These are phyloP conservation scores for Cichladusa arquata DNA, from an alignment of 2,113 vertebrate genomes.

Conservation along the genomic window DNA sequence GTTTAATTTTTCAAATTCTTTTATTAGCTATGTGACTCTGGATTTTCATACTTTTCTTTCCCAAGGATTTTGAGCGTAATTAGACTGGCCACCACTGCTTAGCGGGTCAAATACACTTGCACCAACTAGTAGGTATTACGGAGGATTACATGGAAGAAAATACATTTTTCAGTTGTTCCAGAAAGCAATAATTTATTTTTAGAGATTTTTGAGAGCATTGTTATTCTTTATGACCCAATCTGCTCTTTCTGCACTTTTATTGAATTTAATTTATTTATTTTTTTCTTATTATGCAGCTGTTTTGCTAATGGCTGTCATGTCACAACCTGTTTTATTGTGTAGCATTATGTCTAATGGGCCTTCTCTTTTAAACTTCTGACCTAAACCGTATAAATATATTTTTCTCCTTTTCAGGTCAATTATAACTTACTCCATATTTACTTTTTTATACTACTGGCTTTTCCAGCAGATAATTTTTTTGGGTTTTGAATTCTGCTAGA, in stretches of 20 bases:
- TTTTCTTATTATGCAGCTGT: background rate
- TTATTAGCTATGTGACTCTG: background rate
- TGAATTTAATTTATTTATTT: background rate
- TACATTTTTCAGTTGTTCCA: background rate
- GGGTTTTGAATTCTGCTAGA: background rate
- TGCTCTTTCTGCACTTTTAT: constrained; percentile 1
- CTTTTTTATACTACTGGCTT: background rate
- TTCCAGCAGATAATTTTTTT: background rate
- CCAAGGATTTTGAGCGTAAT: background rate
- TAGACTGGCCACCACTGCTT: background rate
- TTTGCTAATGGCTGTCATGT: constrained; percentile 43
- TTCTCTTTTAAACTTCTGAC: constrained; percentile 27
- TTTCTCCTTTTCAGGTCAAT: constrained; percentile 6
- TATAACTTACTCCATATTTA: background rate
- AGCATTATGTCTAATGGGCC: background rate
- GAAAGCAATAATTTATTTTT: background rate
- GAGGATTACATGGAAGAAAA: background rate
- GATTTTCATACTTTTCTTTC: background rate
- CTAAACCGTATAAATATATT: background rate
- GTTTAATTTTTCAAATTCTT: background rate
- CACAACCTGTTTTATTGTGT: constrained; percentile 28
- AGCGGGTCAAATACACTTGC: background rate
- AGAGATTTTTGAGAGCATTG: background rate
- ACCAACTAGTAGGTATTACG: background rate
- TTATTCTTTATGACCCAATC: background rate